Base-by-base conservation (phyloP, 2,797 vertebrate species). In the Acrossocheilus fasciatus region DNA sequence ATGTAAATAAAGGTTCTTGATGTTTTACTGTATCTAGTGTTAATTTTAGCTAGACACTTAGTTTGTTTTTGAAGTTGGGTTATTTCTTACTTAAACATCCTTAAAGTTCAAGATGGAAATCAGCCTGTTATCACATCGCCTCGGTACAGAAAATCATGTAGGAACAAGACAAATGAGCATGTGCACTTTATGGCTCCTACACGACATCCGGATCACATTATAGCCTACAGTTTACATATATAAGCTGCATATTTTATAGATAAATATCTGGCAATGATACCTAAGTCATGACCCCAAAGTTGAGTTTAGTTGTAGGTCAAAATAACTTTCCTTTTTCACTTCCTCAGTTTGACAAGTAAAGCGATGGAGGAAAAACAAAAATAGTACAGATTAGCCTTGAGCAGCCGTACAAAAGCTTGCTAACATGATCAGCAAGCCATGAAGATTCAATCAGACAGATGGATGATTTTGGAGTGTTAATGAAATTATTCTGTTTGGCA, bases 351-450 rank as follows among this genome's bases (percentile, higher is more conserved):
- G n/a, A 68, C 69, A 80, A 69, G 59, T 20, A 41, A 78, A 76
- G 14, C 18, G 7, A 73, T 62, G 26, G 10, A 78, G 26, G 34
- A 76, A 66, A 45, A 76, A 88, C 59, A 30, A 5, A 54, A 77
- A 66, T 66, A 15, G 20, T 66, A 47, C 43, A 62, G n/a, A 52
- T 54, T 59, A 54, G 47, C 74, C 80, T 79, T 17, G 15, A 84
- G 84, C 36, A 85, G 77, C 23, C 50, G 4, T 45, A 75, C 50
- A 86, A 62, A 68, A 30, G 50, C 72, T 72, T 45, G 78, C 73
- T 83, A 82, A 84, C 85, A 84, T 75, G 81, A 84, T 70, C 69
- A 88, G 23, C 78, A 87, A 84, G 59, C 66, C 73, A 30, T 83
- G 72, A 76, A 72, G 83, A 87, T 77, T 68, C 47, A 83, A 66